Percentiles rank a stretch among this genome's conserved stretches.
Evolutionary conservation across 2,888 invertebrate species (phyloP).

Genomic region (Sinodicranocentrus sp.): DNA sequence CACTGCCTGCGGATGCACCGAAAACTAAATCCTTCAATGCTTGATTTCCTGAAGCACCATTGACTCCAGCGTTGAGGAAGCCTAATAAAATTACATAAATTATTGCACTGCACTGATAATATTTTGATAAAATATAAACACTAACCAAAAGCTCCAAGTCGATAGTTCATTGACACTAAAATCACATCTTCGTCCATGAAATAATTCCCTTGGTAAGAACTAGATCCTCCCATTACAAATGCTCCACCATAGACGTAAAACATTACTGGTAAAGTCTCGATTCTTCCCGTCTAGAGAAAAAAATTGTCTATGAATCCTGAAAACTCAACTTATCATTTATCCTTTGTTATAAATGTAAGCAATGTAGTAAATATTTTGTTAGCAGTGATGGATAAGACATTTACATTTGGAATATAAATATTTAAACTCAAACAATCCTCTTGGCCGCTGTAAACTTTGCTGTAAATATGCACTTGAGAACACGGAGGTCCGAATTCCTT

Average conservation of each 20-base stretch:
- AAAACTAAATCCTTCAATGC: constrained; percentile 47
- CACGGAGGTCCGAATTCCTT: constrained; percentile 61
- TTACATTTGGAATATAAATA: constrained; percentile 68
- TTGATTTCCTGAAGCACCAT: constrained; percentile 64
- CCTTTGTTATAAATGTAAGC: background rate
- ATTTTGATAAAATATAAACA: background rate
- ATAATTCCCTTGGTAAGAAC: constrained; percentile 30
- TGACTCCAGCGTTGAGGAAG: constrained; percentile 62
- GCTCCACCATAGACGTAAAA: constrained; percentile 58
- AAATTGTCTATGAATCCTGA: background rate
- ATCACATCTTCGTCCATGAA: constrained; percentile 62
- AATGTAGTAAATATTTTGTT: background rate
- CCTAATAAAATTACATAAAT: constrained; percentile 33
- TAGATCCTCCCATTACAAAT: constrained; percentile 37
- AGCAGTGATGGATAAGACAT: background rate
- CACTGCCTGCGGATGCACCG: constrained; percentile 48
- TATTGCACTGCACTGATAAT: background rate
- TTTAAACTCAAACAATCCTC: constrained; percentile 72
- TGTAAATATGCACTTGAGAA: constrained; percentile 64
- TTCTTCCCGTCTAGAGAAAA: background rate
- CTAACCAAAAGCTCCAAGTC: constrained; percentile 39
- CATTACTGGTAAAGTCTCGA: constrained; percentile 49
- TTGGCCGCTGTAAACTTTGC: constrained; percentile 18
- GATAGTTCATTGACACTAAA: constrained; percentile 50
- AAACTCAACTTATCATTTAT: too few species aligned